Conservation (phyloP, 2,888 invertebrate genomes). For the Schizaphis graminum region DNA sequence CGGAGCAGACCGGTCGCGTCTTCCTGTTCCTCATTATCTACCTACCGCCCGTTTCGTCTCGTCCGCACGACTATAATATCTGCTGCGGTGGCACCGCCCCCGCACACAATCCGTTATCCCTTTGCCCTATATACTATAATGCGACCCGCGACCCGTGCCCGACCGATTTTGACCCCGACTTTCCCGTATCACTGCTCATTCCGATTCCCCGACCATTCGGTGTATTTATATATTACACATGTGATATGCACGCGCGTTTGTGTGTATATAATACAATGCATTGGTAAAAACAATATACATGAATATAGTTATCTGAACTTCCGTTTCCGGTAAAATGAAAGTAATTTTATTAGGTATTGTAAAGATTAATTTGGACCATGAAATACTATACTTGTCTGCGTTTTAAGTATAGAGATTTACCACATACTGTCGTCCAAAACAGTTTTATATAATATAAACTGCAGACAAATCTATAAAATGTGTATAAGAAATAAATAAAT, state of each 20-base stretch:
- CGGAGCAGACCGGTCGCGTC: background rate
- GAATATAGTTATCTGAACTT: background rate
- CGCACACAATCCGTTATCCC: background rate
- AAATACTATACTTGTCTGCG: background rate
- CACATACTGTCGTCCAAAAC: too few relatives aligned
- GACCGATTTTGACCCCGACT: background rate
- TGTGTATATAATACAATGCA: background rate
- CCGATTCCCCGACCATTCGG: background rate
- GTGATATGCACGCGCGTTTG: background rate
- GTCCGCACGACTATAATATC: background rate
- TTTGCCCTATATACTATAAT: background rate
- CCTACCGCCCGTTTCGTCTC: background rate
- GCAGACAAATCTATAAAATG: too few relatives aligned
- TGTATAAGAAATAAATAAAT: too few relatives aligned
- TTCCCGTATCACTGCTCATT: background rate
- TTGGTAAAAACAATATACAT: background rate
- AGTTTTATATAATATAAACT: too few relatives aligned
- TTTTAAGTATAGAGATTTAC: background rate
- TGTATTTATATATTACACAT: background rate
- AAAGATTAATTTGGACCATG: background rate
- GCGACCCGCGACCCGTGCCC: background rate
- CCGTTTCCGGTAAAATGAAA: background rate
- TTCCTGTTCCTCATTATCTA: background rate
- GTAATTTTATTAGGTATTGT: background rate
- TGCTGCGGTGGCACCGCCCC: background rate